These are phyloP conservation scores for Octomys mimax DNA, from an alignment of 2,797 vertebrate genomes.

Conservation along the genomic window DNA sequence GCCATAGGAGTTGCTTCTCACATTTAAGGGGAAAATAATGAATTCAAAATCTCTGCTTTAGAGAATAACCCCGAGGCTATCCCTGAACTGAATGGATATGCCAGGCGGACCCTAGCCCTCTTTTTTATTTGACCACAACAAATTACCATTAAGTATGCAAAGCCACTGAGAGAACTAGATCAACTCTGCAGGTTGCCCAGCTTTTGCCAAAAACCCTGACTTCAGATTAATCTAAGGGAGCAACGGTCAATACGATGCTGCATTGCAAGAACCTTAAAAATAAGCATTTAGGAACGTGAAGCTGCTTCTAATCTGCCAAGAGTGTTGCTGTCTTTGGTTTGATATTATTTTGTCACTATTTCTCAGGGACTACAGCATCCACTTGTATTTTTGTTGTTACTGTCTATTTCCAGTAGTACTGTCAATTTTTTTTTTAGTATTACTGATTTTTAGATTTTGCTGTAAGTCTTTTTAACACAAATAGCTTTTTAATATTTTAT, in stretches of 20 bases:
- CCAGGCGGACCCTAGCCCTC: background rate
- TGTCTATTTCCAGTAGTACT: background rate
- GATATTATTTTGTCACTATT: background rate
- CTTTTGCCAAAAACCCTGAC: background rate
- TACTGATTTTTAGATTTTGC: conserved; percentile 32
- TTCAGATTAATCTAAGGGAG: background rate
- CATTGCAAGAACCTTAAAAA: background rate
- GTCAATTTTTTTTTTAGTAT: background rate
- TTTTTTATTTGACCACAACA: background rate
- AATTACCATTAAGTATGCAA: background rate
- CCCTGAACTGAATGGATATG: conserved; percentile 5
- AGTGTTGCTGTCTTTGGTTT: background rate
- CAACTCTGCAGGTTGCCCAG: background rate
- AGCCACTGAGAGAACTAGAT: background rate
- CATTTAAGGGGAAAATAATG: background rate
- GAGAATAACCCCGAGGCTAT: background rate
- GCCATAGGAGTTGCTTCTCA: background rate
- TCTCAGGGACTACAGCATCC: background rate
- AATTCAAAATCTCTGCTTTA: conserved; percentile 35
- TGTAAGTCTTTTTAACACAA: background rate
- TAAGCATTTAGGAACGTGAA: conserved; percentile 10
- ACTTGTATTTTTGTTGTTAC: background rate
- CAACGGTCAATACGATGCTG: background rate
- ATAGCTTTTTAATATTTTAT: background rate
- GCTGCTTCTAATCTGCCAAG: background rate